Evolutionary conservation across 2,113 vertebrate species (phyloP).

Genomic region (Pachycephala philippinensis): DNA sequence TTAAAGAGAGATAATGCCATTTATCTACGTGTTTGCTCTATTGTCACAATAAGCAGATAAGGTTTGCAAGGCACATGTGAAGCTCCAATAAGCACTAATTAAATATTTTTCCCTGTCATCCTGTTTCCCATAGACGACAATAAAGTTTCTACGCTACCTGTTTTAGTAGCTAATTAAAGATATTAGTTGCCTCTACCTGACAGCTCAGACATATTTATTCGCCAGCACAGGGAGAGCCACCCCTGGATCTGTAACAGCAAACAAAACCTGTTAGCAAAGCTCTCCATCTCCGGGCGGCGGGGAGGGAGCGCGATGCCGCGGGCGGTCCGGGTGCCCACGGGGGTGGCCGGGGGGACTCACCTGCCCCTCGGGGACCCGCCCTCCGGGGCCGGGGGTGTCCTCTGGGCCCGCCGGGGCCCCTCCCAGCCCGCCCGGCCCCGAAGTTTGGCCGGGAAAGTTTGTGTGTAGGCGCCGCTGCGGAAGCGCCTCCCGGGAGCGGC

Average conservation of each 20-base stretch:
- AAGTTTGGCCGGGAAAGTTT: slow-evolving; percentile 23
- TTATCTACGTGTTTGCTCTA: not conserved
- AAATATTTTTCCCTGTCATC: not conserved
- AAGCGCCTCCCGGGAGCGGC: not conserved
- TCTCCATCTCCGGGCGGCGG: not conserved
- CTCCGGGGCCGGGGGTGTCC: not conserved
- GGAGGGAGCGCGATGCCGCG: not conserved
- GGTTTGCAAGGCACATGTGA: not conserved
- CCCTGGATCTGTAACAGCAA: not conserved
- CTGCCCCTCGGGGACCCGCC: not conserved
- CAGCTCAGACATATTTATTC: not conserved
- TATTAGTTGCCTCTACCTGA: not conserved
- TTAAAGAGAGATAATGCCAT: not conserved
- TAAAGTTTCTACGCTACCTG: not conserved
- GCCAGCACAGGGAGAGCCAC: not conserved
- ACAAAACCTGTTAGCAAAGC: not conserved
- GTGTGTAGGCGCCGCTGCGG: not conserved
- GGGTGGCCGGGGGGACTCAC: too few relatives aligned
- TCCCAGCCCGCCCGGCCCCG: not conserved
- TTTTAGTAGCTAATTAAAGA: not conserved
- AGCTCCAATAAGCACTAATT: not conserved
- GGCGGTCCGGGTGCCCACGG: not conserved
- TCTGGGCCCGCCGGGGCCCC: not conserved
- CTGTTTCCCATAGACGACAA: not conserved
- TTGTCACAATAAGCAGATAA: not conserved